Base-by-base conservation (phyloP, 2,113 vertebrate genomes). In the Paedocypris sp. region DNA sequence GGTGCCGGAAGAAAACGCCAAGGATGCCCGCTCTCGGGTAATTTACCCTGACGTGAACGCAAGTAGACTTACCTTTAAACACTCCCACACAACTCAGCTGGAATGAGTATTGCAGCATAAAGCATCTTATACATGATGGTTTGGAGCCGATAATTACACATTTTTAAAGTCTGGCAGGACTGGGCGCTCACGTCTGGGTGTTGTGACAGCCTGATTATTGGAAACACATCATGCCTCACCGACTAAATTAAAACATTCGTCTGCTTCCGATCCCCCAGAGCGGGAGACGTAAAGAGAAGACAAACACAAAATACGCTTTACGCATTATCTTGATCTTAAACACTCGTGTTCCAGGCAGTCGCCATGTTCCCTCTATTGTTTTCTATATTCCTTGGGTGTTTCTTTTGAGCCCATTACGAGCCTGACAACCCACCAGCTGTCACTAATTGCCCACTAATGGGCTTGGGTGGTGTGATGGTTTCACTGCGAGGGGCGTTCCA, bases 371-470 rank as follows among this genome's bases (percentile, higher is more conserved):
- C 43, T 54, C 65, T 74, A 66, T 58, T 49, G 61, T 70, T 77
- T 82, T 82, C 75, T 75, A 76, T 80, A 82, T 84, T 87, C 80
- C 67, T 56, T 23, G 59, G 75, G 65, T 79, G 75, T 75, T 83
- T 70, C 79, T 83, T 83, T 75, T 82, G 79, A 80, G 75, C 80
- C 80, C 82, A 85, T 86, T 86, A 85, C 80, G 78, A 78, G 60
- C 74, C 81, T 86, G 83, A 86, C 85, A 84, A 78, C 75, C 80
- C 79, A 83, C 83, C 83, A 86, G 83, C 85, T 87, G 85, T 84
- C 83, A 83, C 81, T 86, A 87, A 87, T 87, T 84, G 79, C 83
- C 76, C 80, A 78, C 83, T 87, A 87, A 87, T 87, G 81, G 83
- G 78, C 77, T 84, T 77, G 72, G 71, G 79, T 81, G 77, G 76